Percentiles rank a stretch among this genome's conserved stretches.
Conservation (phyloP, 64 coral and sea anemone species). For the Montipora capricornis region DNA sequence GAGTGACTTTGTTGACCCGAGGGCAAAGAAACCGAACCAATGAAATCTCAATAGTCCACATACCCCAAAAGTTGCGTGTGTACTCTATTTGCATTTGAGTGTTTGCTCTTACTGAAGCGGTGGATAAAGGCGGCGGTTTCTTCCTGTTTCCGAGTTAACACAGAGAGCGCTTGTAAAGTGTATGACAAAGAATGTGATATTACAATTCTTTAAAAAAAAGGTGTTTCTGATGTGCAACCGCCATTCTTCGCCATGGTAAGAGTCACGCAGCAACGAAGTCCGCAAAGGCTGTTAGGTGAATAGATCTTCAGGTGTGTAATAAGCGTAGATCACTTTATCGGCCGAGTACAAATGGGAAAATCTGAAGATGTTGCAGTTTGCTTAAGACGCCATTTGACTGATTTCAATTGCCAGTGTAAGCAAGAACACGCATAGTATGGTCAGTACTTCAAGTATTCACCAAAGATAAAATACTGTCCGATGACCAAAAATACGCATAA, state of each 20-base stretch:
- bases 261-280: not conserved
- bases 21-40: conserved; percentile 35
- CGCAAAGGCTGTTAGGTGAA: not conserved
- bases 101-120: not conserved
- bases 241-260: not conserved
- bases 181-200: not conserved
- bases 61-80: not conserved
- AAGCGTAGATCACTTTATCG: too few relatives aligned
- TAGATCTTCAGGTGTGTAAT: not conserved
- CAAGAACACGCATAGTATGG: too few relatives aligned
- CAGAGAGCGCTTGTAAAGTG: not conserved
- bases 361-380: too few relatives aligned
- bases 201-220: not conserved
- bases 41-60: conserved; percentile 33
- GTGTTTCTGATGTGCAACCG: not conserved
- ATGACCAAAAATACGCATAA: too few relatives aligned
- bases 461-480: too few relatives aligned
- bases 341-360: too few relatives aligned
- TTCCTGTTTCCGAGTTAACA: not conserved
- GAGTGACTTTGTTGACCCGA: conserved; percentile 35
- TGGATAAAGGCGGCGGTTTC: not conserved
- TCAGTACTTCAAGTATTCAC: too few relatives aligned
- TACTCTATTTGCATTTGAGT: conserved; percentile 56
- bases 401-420: too few relatives aligned
- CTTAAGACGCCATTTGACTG: too few relatives aligned